A percentile compares a stretch with the other conserved stretches of the same genome.
Conservation (phyloP, 2,797 vertebrate genomes). For the Catamblyrhynchus diadema region DNA sequence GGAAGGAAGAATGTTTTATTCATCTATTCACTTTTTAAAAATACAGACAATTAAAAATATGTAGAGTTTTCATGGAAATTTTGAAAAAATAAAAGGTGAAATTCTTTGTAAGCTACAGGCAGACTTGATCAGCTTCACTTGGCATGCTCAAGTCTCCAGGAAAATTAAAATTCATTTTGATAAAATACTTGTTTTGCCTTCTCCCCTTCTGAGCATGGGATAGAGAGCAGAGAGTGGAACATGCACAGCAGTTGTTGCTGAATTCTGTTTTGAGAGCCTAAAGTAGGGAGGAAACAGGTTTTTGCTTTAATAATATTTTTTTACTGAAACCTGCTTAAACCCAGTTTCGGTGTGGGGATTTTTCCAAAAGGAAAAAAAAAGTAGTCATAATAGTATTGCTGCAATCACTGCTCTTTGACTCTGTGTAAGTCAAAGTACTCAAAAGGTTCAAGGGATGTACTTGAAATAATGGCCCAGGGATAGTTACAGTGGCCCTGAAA, state of each 20-base stretch:
- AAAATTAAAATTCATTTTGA: not conserved
- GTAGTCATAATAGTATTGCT: not conserved
- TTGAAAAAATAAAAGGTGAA: not conserved
- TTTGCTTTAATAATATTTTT: not conserved
- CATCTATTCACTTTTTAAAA: not conserved
- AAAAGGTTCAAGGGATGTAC: not conserved
- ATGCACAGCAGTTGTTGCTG: not conserved
- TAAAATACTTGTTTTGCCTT: not conserved
- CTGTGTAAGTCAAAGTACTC: not conserved
- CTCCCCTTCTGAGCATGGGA: not conserved
- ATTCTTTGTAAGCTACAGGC: not conserved
- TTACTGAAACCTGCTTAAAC: not conserved
- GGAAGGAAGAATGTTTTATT: not conserved
- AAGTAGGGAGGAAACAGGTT: not conserved
- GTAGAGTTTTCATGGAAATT: not conserved
- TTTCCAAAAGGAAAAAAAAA: not conserved
- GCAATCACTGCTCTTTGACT: not conserved
- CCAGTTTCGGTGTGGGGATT: not conserved
- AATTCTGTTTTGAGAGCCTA: not conserved
- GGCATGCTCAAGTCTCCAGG: not conserved
- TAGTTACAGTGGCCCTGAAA: not conserved
- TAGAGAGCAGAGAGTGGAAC: not conserved
- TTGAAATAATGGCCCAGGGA: not conserved
- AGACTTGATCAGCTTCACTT: not conserved
- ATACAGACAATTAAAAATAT: not conserved